Percentiles rank a stretch among this genome's conserved stretches.
Conservation (phyloP, 2,888 invertebrate genomes). For the Sicus ferrugineus region DNA sequence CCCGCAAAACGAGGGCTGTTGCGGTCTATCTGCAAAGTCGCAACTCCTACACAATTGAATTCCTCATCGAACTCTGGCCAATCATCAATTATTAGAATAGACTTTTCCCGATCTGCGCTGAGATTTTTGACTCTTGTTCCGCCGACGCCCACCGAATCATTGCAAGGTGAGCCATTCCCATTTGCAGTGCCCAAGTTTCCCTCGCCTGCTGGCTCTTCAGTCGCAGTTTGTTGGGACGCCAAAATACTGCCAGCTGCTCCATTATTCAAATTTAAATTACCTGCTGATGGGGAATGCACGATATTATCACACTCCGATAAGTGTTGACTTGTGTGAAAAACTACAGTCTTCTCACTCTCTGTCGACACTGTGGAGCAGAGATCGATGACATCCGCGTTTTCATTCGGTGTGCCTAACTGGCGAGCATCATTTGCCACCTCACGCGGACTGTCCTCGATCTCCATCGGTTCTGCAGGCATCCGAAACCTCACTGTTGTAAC, state of each 20-base stretch:
- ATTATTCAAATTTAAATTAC: too few species aligned
- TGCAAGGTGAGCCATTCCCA: neutral
- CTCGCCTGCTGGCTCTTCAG: neutral
- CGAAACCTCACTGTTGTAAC: too few species aligned
- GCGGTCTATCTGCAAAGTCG: slow-evolving; percentile 38
- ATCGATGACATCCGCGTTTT: too few species aligned
- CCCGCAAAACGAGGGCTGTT: slow-evolving; percentile 42
- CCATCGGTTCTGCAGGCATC: too few species aligned
- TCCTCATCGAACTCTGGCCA: slow-evolving; percentile 35
- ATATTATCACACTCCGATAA: neutral
- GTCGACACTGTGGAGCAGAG: neutral
- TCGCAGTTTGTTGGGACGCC: too few species aligned
- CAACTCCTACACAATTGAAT: slow-evolving; percentile 39
- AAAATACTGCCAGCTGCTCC: too few species aligned
- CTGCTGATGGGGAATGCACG: neutral
- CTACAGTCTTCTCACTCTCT: neutral
- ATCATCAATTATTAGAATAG: neutral
- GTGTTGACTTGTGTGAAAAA: neutral
- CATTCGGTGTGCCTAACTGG: too few species aligned
- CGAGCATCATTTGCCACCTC: too few species aligned
- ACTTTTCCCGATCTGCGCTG: neutral
- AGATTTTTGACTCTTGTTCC: neutral
- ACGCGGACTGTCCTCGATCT: too few species aligned
- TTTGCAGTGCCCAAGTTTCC: neutral
- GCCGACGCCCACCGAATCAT: neutral